These are phyloP conservation scores for Hemicrepidius hirtus DNA, from an alignment of 2,888 invertebrate genomes.

Conservation along the genomic window DNA sequence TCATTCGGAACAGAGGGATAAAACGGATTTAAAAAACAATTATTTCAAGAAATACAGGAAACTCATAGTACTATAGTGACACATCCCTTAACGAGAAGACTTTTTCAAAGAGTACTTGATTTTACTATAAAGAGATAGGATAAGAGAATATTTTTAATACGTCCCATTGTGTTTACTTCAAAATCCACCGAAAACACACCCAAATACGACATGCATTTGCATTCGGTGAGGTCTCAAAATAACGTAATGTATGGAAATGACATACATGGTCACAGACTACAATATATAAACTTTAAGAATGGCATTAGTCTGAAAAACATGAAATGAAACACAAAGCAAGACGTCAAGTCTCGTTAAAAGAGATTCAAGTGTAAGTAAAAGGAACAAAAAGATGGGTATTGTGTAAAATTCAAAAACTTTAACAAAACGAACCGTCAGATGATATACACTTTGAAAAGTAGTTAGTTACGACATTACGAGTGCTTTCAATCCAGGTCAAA, in stretches of 20 bases:
- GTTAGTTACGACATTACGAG: slow-evolving; percentile 16
- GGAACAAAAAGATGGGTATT: slow-evolving; percentile 7
- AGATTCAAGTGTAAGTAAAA: slow-evolving; percentile 1
- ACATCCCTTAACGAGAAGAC: no score
- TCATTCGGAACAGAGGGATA: no score
- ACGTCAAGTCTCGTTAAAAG: slow-evolving; percentile 17
- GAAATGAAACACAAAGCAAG: slow-evolving; percentile 17
- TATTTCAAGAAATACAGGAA: no score
- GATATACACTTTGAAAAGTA: slow-evolving; percentile 15
- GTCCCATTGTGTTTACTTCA: no score
- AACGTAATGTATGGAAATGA: slow-evolving; percentile 22
- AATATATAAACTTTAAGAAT: slow-evolving; percentile 9
- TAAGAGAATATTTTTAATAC: no score
- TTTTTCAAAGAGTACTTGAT: no score
- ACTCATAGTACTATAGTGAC: no score
- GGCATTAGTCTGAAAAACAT: background rate
- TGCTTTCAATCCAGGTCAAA: slow-evolving; percentile 42
- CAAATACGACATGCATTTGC: background rate
- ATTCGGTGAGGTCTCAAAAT: background rate
- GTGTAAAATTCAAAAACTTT: background rate
- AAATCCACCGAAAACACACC: background rate
- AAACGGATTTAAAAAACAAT: no score
- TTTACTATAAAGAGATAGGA: no score
- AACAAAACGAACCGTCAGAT: slow-evolving; percentile 19
- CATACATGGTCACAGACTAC: slow-evolving; percentile 1